Base-by-base conservation (phyloP, 2,797 vertebrate genomes). In the Odontamblyopus rebecca region DNA sequence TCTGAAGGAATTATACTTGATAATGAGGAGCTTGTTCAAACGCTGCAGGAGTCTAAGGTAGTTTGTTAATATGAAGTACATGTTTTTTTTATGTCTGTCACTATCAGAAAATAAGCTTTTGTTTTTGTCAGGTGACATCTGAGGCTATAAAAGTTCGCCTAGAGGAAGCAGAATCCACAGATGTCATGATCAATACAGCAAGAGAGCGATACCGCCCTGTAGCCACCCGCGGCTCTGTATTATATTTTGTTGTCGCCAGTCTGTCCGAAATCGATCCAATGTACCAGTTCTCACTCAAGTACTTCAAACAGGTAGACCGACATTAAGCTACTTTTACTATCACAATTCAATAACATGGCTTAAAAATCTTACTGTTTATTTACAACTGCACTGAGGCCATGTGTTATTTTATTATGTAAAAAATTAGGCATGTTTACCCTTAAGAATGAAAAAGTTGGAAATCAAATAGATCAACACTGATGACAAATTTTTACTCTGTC, bases 281-380 rank as follows among this genome's bases (percentile, higher is more conserved):
- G 93, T 95, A 96, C 85, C 95, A 95, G 67, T 96, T 95, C 82
- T 95, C 95, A 19, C 85, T 97, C 38, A 96, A 97, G 73, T 96
- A 95, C 85, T 97, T 96, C 87, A 97, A 96, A 82, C 92, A 96
- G 56, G 89, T 88, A 53, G 50, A 19, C 0, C 6, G 7, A 44
- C 26, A 23, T n/a, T 4, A 48, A 13, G 44, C 7, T 69, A 71
- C 7, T 23, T 66, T 38, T 72, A 51, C 44, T 32, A 38, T 7
- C 32, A 30, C 4, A 61, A 29, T 7, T 60, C 6, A 30, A 59
- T 3, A 8, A 59, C 11, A 2, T 6, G 56, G 0, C 13, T 59
- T 59, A n/a, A 6, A 54, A 54, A 54, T 23, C 6, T 23, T 54
- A 2, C 8, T 54, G 1, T 48, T 48, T 48, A 48, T 48, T 48